A percentile compares a stretch with the other conserved stretches of the same genome.
These are phyloP conservation scores for Leptopilina drosophilae DNA, from an alignment of 2,888 invertebrate species.

Conservation along the genomic window DNA sequence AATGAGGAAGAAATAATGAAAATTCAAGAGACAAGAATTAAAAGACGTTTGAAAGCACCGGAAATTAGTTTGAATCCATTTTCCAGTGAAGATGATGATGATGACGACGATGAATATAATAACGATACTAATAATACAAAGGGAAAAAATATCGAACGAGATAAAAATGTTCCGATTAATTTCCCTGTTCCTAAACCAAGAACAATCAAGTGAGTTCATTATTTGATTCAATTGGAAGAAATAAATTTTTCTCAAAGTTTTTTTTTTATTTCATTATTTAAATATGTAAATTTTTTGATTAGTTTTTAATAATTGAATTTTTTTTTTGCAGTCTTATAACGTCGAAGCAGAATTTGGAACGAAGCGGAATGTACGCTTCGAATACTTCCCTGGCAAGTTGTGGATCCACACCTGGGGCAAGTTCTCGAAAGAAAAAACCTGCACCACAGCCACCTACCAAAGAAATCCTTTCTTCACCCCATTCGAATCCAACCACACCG, in stretches of 20 bases:
- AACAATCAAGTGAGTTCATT: conserved; percentile 72
- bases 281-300: too few relatives aligned
- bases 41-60: conserved; percentile 77
- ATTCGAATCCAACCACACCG: conserved; percentile 50
- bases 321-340: conserved; percentile 67
- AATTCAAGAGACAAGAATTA: conserved; percentile 57
- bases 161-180: conserved; percentile 44
- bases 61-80: conserved; percentile 84
- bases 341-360: conserved; percentile 66
- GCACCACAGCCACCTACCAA: conserved; percentile 83
- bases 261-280: too few relatives aligned
- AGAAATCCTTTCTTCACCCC: conserved; percentile 40
- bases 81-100: conserved; percentile 85
- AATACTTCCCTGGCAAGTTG: conserved; percentile 76
- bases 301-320: neutral
- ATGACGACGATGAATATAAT: conserved; percentile 80
- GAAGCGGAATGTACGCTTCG: conserved; percentile 72
- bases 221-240: too few relatives aligned
- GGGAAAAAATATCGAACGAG: neutral
- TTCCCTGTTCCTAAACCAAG: conserved; percentile 78
- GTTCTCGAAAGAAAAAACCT: conserved; percentile 82
- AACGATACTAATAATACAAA: conserved; percentile 76
- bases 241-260: too few relatives aligned
- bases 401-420: conserved; percentile 76
- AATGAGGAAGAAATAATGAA: conserved; percentile 64